Conservation (phyloP, 2,797 vertebrate genomes). For the Bradypus variegatus region DNA sequence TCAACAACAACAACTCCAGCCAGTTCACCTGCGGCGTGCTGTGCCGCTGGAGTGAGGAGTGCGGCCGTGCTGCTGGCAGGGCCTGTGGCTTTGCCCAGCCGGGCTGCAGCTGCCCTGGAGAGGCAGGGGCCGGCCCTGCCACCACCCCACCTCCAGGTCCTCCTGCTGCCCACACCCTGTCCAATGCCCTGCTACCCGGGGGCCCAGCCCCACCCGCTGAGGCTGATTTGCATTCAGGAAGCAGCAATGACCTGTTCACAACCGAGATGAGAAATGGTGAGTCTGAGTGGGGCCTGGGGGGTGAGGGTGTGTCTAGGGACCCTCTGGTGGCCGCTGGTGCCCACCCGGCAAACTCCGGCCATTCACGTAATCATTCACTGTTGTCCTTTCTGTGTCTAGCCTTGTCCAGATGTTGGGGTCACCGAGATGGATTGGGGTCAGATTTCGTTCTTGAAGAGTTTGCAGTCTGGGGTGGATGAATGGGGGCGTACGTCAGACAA, state of each 20-base stretch:
- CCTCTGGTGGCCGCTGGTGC: background rate
- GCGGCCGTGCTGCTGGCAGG: constrained; percentile 76
- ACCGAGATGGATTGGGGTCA: background rate
- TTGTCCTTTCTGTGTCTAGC: background rate
- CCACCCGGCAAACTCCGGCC: background rate
- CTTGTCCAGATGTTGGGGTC: constrained; percentile 26
- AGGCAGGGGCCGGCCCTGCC: constrained; percentile 74
- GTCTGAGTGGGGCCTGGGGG: constrained; percentile 44
- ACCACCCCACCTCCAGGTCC: constrained; percentile 68
- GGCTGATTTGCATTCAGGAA: constrained; percentile 89
- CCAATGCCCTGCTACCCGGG: constrained; percentile 71
- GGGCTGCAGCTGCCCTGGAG: constrained; percentile 87
- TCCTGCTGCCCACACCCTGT: constrained; percentile 77
- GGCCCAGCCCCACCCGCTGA: constrained; percentile 73
- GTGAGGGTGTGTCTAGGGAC: background rate
- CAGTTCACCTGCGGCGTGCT: constrained; percentile 96
- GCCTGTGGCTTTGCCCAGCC: constrained; percentile 92
- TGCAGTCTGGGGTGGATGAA: background rate
- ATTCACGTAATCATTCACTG: background rate
- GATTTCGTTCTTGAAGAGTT: background rate
- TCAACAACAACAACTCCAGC: constrained; percentile 98
- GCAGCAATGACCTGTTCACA: constrained; percentile 85
- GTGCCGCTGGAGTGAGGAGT: constrained; percentile 97
- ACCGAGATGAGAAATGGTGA: constrained; percentile 91
- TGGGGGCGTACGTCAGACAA: background rate